Evolutionary conservation across 1,140 invertebrate genomes (phyloP).

Genomic region (Scaptodrosophila lebanonensis): DNA sequence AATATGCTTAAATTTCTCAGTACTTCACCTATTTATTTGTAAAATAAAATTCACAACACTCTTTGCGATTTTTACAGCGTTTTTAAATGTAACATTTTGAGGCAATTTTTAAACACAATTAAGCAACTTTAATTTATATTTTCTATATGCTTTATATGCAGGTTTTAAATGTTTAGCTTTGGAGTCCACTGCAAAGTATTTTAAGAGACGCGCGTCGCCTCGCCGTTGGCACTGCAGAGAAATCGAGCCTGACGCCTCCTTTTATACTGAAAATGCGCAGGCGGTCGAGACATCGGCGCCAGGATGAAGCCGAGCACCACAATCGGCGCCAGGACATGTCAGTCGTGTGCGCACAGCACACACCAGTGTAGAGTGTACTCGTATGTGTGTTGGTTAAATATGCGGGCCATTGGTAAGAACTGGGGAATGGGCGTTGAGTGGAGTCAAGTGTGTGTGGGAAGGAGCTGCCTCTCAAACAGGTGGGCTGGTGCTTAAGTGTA

Average conservation of each 20-base stretch:
- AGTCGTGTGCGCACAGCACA: background rate
- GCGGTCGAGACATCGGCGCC: conserved; percentile 14
- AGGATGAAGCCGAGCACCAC: conserved; percentile 23
- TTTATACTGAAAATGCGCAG: conserved; percentile 49
- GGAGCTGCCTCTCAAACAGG: background rate
- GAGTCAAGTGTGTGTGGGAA: background rate
- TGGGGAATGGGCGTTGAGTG: conserved; percentile 1
- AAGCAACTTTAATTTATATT: too few species aligned
- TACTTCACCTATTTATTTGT: too few species aligned
- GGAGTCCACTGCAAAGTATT: background rate
- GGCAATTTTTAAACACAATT: too few species aligned
- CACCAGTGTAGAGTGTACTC: conserved; percentile 1
- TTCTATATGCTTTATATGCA: background rate
- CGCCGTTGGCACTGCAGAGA: conserved; percentile 54
- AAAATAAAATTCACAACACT: too few species aligned
- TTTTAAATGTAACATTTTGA: too few species aligned
- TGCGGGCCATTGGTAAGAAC: conserved; percentile 5
- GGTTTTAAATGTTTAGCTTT: background rate
- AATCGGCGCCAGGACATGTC: background rate
- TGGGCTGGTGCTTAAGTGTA: conserved; percentile 58
- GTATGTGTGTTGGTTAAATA: conserved; percentile 11
- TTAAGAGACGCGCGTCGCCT: conserved; percentile 62
- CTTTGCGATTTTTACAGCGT: too few species aligned
- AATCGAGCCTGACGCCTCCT: conserved; percentile 30
- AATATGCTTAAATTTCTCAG: too few species aligned